phyloP scores from a whole-genome alignment of 92 coral and sea anemone genomes.

The Bergia sp. region DNA sequence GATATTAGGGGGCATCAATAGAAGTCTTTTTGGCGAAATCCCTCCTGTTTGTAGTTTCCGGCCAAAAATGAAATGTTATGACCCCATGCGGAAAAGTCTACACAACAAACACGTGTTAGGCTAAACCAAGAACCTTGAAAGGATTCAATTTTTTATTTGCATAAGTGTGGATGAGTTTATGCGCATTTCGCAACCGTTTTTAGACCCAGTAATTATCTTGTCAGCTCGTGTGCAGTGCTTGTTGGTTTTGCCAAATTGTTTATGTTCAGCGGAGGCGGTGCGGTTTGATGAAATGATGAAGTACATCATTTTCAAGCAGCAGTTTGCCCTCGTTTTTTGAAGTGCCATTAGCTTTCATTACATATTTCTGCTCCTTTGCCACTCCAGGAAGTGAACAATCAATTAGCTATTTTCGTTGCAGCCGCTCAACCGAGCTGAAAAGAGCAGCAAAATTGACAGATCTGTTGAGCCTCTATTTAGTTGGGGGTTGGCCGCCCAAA shows the following conservation, averaged over 20 bases:
- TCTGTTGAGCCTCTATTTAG: conserved; percentile 1
- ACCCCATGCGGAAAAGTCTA: conserved; percentile 32
- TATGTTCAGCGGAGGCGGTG: conserved; percentile 24
- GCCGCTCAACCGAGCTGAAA: conserved; percentile 24
- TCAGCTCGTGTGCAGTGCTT: neutral
- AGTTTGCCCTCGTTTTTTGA: conserved; percentile 3
- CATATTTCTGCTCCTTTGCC: neutral
- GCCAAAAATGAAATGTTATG: conserved; percentile 14
- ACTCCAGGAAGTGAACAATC: neutral
- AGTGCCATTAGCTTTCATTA: conserved; percentile 5
- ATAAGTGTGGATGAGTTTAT: conserved; percentile 23
- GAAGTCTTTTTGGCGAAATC: neutral
- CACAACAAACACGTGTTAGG: conserved; percentile 30
- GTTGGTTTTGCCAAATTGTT: neutral
- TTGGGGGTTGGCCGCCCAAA: conserved; percentile 18
- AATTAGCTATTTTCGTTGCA: neutral
- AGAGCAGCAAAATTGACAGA: conserved; percentile 9
- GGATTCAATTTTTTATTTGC: conserved; percentile 18
- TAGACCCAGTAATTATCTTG: neutral
- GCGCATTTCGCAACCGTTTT: conserved; percentile 21
- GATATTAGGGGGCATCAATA: neutral
- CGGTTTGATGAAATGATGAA: neutral
- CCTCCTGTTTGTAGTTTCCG: conserved; percentile 24
- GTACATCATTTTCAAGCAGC: neutral
- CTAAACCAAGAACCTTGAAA: conserved; percentile 22